Conservation (phyloP, 23 tunicate species). For the Pegea sp. region DNA sequence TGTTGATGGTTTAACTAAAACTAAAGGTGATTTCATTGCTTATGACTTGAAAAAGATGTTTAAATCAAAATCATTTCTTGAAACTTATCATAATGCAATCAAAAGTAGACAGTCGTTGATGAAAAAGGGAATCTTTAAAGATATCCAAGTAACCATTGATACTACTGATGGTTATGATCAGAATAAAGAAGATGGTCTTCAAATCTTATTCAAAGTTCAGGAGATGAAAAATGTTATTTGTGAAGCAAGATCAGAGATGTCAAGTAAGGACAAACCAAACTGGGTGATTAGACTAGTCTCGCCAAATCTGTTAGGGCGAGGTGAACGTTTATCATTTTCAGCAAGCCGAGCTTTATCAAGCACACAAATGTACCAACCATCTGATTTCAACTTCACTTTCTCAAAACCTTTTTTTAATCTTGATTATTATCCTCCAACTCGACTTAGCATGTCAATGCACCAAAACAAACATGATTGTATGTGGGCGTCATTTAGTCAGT, state of each 20-base stretch:
- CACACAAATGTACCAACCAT: slow-evolving; percentile 13
- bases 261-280: slow-evolving; percentile 36
- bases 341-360: slow-evolving; percentile 16
- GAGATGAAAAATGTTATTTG: slow-evolving; percentile 34
- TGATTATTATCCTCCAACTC: no score
- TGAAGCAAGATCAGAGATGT: slow-evolving; percentile 51
- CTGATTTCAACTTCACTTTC: slow-evolving; percentile 21
- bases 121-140: slow-evolving; percentile 38
- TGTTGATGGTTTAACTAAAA: slow-evolving; percentile 30
- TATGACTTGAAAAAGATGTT: slow-evolving; percentile 41
- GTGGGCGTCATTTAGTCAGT: slow-evolving; percentile 32
- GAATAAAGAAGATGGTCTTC: slow-evolving; percentile 14
- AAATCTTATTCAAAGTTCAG: slow-evolving; percentile 50
- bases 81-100: slow-evolving; percentile 25
- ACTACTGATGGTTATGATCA: slow-evolving; percentile 31
- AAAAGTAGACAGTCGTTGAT: slow-evolving; percentile 23
- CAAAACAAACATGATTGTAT: slow-evolving; percentile 40
- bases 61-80: slow-evolving; percentile 28
- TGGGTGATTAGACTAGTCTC: slow-evolving; percentile 53
- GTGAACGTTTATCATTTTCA: slow-evolving; percentile 40
- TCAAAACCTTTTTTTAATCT: slow-evolving; percentile 20
- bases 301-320: slow-evolving; percentile 69
- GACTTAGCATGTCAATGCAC: slow-evolving; percentile 2
- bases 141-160: slow-evolving; percentile 49
- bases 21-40: slow-evolving; percentile 44